Base-by-base conservation (phyloP, 1,140 invertebrate species). In the Drosophila navojoa region DNA sequence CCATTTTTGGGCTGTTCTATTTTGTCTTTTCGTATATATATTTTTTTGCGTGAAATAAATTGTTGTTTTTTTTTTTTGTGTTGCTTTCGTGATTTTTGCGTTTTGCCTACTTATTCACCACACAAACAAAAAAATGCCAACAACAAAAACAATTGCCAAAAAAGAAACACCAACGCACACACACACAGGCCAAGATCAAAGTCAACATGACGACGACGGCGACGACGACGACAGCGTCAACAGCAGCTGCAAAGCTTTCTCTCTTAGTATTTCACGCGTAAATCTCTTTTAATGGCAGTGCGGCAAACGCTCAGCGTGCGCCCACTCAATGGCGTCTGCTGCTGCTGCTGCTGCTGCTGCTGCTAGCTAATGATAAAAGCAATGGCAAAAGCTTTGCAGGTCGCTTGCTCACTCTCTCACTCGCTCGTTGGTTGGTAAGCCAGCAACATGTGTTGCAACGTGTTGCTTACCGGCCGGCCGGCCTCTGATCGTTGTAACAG, bases 181-280 rank as follows among this genome's bases (percentile, higher is more conserved):
- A 49, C 47, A 42, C 59, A 72, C 64, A 57, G 54, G 32, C 74
- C 81, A 86, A 87, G 81, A 86, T 86, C 81, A 86, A 86, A 86
- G 81, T 86, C 82, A 86, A 81, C 75, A 85, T 59, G 54, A 72
- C 47, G 29, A 45, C 29, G 42, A 5, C 53, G 27, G 5, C 44
- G 35, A 55, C 49, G 22, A 32, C 49, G 19, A 44, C 42, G 42
- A n/a, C 13, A 15, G n/a, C 42, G 42, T 44, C 42, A 4, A 61
- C 55, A 61, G 53, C 38, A 47, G 45, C 50, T 47, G 38, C 53
- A 77, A 73, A 72, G 32, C 55, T 47, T 66, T 49, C 45, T 42
- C 76, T 71, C 25, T 29, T 13, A 47, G 52, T 50, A 52, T 53
- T 40, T 53, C 38, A 81, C 75, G 79, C 71, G 42, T 61, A 62